A percentile compares a stretch with the other conserved stretches of the same genome.
Evolutionary conservation across 2,113 vertebrate species (phyloP).

Genomic region (Hoplias malabaricus): DNA sequence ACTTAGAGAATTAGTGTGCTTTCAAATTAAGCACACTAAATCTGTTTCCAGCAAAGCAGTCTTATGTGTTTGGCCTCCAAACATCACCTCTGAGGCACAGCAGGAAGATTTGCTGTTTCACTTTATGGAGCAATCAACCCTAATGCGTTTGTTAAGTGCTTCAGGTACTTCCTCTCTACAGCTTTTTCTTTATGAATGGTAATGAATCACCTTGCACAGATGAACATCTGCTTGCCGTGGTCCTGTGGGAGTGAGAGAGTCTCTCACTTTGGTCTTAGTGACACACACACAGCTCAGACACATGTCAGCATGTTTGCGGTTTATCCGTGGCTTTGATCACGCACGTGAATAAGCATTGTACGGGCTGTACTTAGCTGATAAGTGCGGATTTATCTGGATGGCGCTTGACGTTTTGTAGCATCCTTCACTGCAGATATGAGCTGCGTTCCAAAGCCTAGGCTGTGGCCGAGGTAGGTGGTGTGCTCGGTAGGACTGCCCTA

Average conservation of each 20-base stretch:
- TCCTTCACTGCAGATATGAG: too few relatives aligned
- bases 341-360: slow-evolving; percentile 4
- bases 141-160: slow-evolving; percentile 27
- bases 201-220: slow-evolving; percentile 23
- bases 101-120: neutral
- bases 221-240: slow-evolving; percentile 32
- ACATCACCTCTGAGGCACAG: neutral
- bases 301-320: slow-evolving; percentile 24
- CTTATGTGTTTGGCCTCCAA: neutral
- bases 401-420: too few relatives aligned
- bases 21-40: too few relatives aligned
- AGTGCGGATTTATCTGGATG: neutral
- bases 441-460: too few relatives aligned
- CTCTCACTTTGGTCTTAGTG: slow-evolving; percentile 2
- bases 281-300: slow-evolving; percentile 14
- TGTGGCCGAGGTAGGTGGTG: too few relatives aligned
- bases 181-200: slow-evolving; percentile 29
- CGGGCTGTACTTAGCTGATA: slow-evolving; percentile 11
- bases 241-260: slow-evolving; percentile 3
- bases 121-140: neutral
- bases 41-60: neutral
- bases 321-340: slow-evolving; percentile 23
- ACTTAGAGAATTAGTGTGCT: too few relatives aligned
- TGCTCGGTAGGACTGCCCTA: too few relatives aligned
- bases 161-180: slow-evolving; percentile 25